These are phyloP conservation scores for Himalopsyche japonica DNA, from an alignment of 2,888 invertebrate genomes.

Conservation along the genomic window DNA sequence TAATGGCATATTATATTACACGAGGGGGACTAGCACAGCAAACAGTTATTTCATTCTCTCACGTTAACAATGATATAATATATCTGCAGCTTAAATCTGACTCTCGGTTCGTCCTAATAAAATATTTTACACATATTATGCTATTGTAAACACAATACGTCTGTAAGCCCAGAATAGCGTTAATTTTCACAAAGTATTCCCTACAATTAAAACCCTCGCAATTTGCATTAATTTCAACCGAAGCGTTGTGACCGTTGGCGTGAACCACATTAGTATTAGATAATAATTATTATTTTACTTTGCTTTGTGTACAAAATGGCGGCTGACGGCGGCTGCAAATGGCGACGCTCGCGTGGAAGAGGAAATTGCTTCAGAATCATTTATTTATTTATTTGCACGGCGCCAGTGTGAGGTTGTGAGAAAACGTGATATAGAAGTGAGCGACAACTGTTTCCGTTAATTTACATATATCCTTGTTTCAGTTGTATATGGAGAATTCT, in stretches of 20 bases:
- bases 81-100: not conserved
- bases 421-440: not conserved
- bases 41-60: no score
- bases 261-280: not conserved
- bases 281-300: not conserved
- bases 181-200: not conserved
- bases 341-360: not conserved
- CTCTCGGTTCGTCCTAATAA: not conserved
- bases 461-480: not conserved
- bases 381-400: conserved; percentile 13
- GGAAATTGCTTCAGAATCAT: conserved; percentile 9
- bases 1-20: no score
- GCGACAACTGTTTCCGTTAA: not conserved
- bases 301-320: conserved; percentile 6
- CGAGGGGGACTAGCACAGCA: no score
- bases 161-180: not conserved
- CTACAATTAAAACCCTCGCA: not conserved
- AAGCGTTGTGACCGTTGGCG: not conserved
- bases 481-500: no score
- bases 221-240: not conserved
- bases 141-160: not conserved
- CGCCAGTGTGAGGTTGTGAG: not conserved
- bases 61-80: no score
- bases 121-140: not conserved
- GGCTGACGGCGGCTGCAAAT: not conserved